Evolutionary conservation across 2,797 vertebrate species (phyloP).

Genomic region (Chelmon rostratus): DNA sequence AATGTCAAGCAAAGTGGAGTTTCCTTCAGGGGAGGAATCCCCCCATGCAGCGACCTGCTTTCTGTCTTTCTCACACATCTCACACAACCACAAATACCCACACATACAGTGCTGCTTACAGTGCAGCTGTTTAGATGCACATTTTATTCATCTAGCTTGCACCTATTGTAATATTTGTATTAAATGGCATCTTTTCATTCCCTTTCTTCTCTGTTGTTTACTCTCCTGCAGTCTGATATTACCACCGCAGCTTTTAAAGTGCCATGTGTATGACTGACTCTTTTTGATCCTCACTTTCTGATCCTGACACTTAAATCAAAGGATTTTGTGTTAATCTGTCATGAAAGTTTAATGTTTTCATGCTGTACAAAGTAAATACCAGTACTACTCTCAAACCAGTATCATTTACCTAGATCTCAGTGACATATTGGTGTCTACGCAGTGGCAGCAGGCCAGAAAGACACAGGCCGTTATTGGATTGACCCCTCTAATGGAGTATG

Average conservation of each 20-base stretch:
- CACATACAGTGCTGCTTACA: conserved; percentile 27
- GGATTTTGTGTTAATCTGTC: neutral
- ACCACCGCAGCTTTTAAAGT: neutral
- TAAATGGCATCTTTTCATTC: neutral
- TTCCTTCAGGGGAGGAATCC: conserved; percentile 78
- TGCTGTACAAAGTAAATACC: neutral
- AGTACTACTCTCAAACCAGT: neutral
- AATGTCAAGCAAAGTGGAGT: conserved; percentile 67
- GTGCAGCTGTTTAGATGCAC: conserved; percentile 27
- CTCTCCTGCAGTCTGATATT: neutral
- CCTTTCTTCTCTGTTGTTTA: neutral
- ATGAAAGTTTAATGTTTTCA: neutral
- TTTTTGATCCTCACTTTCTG: neutral
- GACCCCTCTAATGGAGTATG: conserved; percentile 69
- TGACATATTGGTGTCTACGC: conserved; percentile 44
- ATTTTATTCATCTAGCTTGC: neutral
- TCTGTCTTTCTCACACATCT: conserved; percentile 49
- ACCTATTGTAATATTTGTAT: neutral
- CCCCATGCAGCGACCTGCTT: conserved; percentile 67
- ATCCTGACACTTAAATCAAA: neutral
- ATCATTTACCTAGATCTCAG: conserved; percentile 22
- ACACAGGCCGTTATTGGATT: conserved; percentile 57
- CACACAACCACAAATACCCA: conserved; percentile 33
- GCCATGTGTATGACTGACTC: neutral
- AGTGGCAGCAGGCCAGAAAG: conserved; percentile 34